Base-by-base conservation (phyloP, 23 tunicate species). In the Ciona savignyi region DNA sequence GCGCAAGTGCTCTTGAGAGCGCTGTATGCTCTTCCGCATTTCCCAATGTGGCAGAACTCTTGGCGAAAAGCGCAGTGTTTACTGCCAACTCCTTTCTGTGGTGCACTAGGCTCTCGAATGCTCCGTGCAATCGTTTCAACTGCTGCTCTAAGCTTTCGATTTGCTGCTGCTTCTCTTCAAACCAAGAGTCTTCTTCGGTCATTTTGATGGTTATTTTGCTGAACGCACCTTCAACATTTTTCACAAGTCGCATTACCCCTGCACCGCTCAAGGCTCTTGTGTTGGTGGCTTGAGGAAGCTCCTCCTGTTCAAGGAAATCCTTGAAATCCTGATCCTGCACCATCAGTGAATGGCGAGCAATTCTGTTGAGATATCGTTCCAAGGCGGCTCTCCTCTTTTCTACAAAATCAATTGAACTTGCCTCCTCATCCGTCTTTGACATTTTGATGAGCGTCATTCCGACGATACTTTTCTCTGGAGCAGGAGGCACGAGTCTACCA, bases 21-120 rank as follows among this genome's bases (percentile, higher is more conserved):
- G 97, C 87, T 9, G 97, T 91, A 48, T 91, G 97, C 62, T 91
- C 97, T 71, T 91, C 97, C 22, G 97, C 86, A 77, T 91, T 91
- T 65, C 97, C 97, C 24, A 90, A 31, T 23, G 97, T 81, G 0
- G 97, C 97, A 2, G 93, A 85, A 49, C 91, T 85, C 67, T 91
- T 91, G 0, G 97, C 97, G 76, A 91, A 91, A 9, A 65, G 34
- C 1, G 97, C 97, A 29, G 97, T 84, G 65, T 85, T 84, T 11
- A 64, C 34, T 23, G 86, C 86, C 68, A 91, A 65, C 29, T 91
- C 91, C 62, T 85, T 91, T 71, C 84, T 77, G 51, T 85, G 90
- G 11, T 88, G 91, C 20, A 91, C 97, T n/a, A 91, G 70, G n/a
- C 62, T 79, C 30, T 91, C 97, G 35, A 91, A 83, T 25, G 86